Evolutionary conservation across 2,888 invertebrate genomes (phyloP).

Genomic region (Eilema depressum): DNA sequence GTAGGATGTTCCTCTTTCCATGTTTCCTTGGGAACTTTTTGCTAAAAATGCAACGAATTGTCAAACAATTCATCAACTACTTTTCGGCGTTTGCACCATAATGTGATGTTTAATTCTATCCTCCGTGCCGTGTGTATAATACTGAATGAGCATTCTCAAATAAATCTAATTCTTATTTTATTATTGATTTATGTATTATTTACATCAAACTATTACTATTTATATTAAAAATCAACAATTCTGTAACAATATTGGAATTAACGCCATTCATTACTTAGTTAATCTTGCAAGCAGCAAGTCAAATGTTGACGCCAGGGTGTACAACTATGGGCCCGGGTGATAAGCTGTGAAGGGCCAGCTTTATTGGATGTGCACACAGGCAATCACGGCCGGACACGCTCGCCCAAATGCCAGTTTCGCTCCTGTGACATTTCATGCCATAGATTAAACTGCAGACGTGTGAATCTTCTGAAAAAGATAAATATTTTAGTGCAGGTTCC

Average conservation of each 20-base stretch:
- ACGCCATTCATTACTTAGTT: slow-evolving; percentile 47
- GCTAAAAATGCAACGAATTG: neutral
- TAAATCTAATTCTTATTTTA: too few species aligned
- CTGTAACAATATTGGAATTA: slow-evolving; percentile 23
- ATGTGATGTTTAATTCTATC: too few species aligned
- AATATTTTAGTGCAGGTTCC: neutral
- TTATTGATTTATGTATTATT: too few species aligned
- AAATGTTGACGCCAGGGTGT: slow-evolving; percentile 54
- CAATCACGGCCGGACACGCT: slow-evolving; percentile 49
- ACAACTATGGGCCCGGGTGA: slow-evolving; percentile 50
- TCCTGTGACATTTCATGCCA: slow-evolving; percentile 31
- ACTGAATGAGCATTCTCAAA: too few species aligned
- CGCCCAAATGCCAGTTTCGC: slow-evolving; percentile 51
- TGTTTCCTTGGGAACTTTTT: neutral
- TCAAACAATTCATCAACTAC: too few species aligned
- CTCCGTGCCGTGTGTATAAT: too few species aligned
- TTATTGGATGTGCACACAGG: slow-evolving; percentile 69
- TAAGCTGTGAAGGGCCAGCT: slow-evolving; percentile 57
- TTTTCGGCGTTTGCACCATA: too few species aligned
- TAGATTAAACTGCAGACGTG: slow-evolving; percentile 34
- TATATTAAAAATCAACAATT: slow-evolving; percentile 8
- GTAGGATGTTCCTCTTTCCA: neutral
- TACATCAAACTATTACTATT: neutral
- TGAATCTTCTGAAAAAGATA: neutral
- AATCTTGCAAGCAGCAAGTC: slow-evolving; percentile 31